A percentile compares a stretch with the other conserved stretches of the same genome.
These are phyloP conservation scores for Lissonota sp. DNA, from an alignment of 2,888 invertebrate species.

Conservation along the genomic window DNA sequence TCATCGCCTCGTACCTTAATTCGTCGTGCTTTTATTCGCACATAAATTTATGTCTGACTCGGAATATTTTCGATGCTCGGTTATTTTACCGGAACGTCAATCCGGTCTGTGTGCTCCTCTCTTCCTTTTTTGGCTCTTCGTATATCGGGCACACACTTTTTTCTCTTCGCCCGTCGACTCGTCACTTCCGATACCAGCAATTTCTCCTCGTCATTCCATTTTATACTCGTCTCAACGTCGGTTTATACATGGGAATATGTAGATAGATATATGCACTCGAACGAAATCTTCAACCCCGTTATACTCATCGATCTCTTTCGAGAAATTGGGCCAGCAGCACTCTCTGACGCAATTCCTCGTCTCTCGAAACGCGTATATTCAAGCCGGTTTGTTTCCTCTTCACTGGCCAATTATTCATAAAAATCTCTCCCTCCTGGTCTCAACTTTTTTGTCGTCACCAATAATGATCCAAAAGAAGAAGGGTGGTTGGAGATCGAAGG, in stretches of 20 bases:
- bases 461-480: too few species aligned
- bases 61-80: slow-evolving; percentile 51
- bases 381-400: slow-evolving; percentile 42
- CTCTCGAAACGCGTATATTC: slow-evolving; percentile 51
- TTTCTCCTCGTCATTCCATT: too few species aligned
- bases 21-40: too few species aligned
- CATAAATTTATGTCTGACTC: too few species aligned
- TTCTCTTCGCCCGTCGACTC: slow-evolving; percentile 52
- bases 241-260: too few species aligned
- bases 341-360: slow-evolving; percentile 66
- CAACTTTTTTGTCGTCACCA: slow-evolving; percentile 20
- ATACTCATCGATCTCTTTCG: slow-evolving; percentile 73
- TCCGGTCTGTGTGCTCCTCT: slow-evolving; percentile 54
- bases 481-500: slow-evolving; percentile 12
- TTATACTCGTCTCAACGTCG: too few species aligned
- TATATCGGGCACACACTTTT: slow-evolving; percentile 31
- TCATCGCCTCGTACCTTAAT: too few species aligned
- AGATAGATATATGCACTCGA: slow-evolving; percentile 15
- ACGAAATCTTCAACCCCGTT: slow-evolving; percentile 46
- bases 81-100: slow-evolving; percentile 57
- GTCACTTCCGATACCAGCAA: slow-evolving; percentile 50
- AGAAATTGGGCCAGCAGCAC: slow-evolving; percentile 76
- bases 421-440: slow-evolving; percentile 32
- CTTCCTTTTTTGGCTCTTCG: slow-evolving; percentile 19
- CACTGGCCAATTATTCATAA: slow-evolving; percentile 67